phyloP scores from a whole-genome alignment of 35 echinoderm and acorn worm species.

The Diadema setosum region DNA sequence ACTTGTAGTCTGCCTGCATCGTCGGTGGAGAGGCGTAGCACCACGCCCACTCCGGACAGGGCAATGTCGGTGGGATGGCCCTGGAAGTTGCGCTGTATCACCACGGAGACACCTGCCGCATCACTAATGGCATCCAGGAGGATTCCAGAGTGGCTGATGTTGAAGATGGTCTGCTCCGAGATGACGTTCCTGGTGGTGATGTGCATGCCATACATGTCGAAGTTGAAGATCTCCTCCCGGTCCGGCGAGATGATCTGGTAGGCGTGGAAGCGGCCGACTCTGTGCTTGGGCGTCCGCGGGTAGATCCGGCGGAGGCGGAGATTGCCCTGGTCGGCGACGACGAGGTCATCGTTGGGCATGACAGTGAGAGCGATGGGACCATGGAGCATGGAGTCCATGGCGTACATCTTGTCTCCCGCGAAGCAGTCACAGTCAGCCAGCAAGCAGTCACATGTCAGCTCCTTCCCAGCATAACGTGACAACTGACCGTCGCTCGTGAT shows the following conservation, averaged over 20 bases:
- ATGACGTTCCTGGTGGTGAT: constrained; percentile 64
- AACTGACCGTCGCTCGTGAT: constrained; percentile 77
- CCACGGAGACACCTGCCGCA: constrained; percentile 51
- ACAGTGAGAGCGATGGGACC: constrained; percentile 70
- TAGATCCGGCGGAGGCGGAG: constrained; percentile 67
- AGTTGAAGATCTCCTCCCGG: constrained; percentile 54
- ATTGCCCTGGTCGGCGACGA: constrained; percentile 91
- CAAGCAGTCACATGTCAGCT: constrained; percentile 65
- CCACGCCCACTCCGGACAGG: neutral
- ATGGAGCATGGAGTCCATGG: constrained; percentile 63
- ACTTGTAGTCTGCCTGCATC: neutral
- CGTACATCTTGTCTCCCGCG: constrained; percentile 53
- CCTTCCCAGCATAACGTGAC: constrained; percentile 59
- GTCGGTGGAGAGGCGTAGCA: neutral
- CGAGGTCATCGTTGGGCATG: constrained; percentile 21
- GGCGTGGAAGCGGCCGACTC: neutral
- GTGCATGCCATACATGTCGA: constrained; percentile 70
- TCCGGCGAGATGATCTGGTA: constrained; percentile 67
- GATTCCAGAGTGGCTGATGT: constrained; percentile 71
- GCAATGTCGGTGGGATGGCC: constrained; percentile 44
- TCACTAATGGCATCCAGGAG: constrained; percentile 56
- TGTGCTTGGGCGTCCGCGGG: constrained; percentile 20
- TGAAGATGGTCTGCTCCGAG: constrained; percentile 49
- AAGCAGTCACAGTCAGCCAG: constrained; percentile 67
- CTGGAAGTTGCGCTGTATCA: constrained; percentile 19